Base-by-base conservation (phyloP, 2,888 invertebrate genomes). In the Actias luna region DNA sequence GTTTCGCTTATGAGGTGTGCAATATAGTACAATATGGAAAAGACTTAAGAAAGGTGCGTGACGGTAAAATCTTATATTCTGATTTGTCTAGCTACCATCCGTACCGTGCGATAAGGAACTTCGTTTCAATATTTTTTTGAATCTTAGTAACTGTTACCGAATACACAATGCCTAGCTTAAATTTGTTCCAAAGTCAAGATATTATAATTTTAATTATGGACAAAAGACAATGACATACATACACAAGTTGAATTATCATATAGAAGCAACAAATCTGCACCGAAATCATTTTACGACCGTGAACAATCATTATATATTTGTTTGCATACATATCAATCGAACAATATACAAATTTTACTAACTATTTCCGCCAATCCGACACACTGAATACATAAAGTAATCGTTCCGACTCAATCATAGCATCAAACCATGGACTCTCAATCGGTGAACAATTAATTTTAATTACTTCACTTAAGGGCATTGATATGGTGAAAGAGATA, bases 391-490 rank as follows among this genome's bases (percentile, higher is more conserved):
- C 63, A 39, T 59, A 42, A 8, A 25, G 35, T 59, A 50, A 63
- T 63, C 50, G 29, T 60, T 52, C 31, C 68, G 65, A 69, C 59
- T 68, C 73, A 73, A 73, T 73, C 73, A 70, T 69, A 65, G 65
- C 60, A 70, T 71, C 69, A 73, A 70, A 69, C 65, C 73, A 58
- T 73, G 66, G 63, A 59, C 29, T 52, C 65, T 62, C 65, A 66
- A 69, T 67, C 65, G 58, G 25, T 46, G 39, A 31, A 50, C 64
- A 52, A 61, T 64, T 57, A 60, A 35, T 58, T 58, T 64, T 64
- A 61, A 64, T 64, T 61, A 50, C 58, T 36, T 58, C 55, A 52
- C 52, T 61, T 57, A 60, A 55, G 63, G 52, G 61, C 61, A 33
- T 62, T 5, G 14, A 55, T 55, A 55, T 55, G 22, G 29, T 29